Evolutionary conservation across 2,113 vertebrate species (phyloP), one percentile per base, ranked within the genome.

Genomic region (Atrichornis clamosus): DNA sequence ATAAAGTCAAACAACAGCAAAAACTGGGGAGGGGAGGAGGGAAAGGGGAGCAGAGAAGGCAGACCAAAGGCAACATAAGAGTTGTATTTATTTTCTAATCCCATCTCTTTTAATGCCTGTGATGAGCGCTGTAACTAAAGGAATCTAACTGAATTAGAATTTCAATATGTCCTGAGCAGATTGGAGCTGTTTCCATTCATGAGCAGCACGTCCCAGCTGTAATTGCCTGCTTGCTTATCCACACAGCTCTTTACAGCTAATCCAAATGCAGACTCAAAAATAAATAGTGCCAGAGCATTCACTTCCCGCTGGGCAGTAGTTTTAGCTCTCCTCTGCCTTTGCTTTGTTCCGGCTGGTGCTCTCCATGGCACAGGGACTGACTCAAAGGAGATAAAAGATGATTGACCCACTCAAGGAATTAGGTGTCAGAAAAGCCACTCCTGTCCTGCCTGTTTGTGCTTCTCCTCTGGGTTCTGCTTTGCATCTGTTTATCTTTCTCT

Each of bases 221-320:
- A 96, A 97, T 90, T 97, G 96, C 96, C 79, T 79, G 72, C 74
- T 80, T 74, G 65, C 93, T 97, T 95, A 97, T 97, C 94, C 86
- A 65, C 85, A 53, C 41, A 69, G 74, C 84, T 65, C 92, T 96
- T 93, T 82, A 89, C 95, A 97, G 78, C 91, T 97, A 96, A 95
- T 97, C 93, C 95, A 94, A 96, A 95, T 79, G 72, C 67, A 21
- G 76, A 69, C 64, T 90, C 50, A 84, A 95, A 92, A 95, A 95
- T 93, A 79, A 96, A 76, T 88, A 76, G 74, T 58, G 52, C 74
- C 96, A 79, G 91, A 84, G 87, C 81, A 82, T 85, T 94, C 55
- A 14, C 80, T 88, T 69, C 93, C 93, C 52, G 1, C 85, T 93
- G 93, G 89, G 90, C 87, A 84, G 83, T 68, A 46, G 69, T 94